Conservation (phyloP, 2,888 invertebrate species). For the Napeogenes sylphis region DNA sequence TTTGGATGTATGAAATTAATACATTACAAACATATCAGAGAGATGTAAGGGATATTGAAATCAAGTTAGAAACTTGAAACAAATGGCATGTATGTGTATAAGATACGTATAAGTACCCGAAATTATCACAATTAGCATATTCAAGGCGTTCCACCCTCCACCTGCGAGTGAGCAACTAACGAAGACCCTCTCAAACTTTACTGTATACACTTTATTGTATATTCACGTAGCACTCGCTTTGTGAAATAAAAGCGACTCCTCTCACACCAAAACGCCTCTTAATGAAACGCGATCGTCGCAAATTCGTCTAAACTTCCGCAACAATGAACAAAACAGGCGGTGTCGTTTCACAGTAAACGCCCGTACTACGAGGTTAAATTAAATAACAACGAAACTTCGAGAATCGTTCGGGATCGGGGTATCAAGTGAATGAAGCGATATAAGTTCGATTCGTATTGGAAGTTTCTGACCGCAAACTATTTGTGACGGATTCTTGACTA, state of each 20-base stretch:
- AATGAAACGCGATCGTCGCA: conserved; percentile 71
- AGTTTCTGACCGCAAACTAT: conserved; percentile 61
- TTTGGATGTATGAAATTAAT: too few relatives aligned
- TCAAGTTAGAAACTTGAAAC: too few relatives aligned
- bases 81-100: background rate
- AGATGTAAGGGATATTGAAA: too few relatives aligned
- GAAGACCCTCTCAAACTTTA: conserved; percentile 67
- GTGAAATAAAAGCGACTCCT: conserved; percentile 65
- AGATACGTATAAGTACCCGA: background rate
- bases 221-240: conserved; percentile 56
- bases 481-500: conserved; percentile 41
- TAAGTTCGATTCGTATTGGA: conserved; percentile 58
- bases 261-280: conserved; percentile 65
- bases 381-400: conserved; percentile 70
- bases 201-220: conserved; percentile 39
- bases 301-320: conserved; percentile 72
- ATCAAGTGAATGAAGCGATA: conserved; percentile 44
- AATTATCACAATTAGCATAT: conserved; percentile 39
- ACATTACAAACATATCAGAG: too few relatives aligned
- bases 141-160: conserved; percentile 40
- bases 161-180: conserved; percentile 67
- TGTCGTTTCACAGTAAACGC: conserved; percentile 48
- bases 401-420: conserved; percentile 42
- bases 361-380: conserved; percentile 61
- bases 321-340: conserved; percentile 59